Percentiles rank a stretch among this genome's conserved stretches.
Conservation (phyloP, 2,113 vertebrate genomes). For the Etheostoma cragini region DNA sequence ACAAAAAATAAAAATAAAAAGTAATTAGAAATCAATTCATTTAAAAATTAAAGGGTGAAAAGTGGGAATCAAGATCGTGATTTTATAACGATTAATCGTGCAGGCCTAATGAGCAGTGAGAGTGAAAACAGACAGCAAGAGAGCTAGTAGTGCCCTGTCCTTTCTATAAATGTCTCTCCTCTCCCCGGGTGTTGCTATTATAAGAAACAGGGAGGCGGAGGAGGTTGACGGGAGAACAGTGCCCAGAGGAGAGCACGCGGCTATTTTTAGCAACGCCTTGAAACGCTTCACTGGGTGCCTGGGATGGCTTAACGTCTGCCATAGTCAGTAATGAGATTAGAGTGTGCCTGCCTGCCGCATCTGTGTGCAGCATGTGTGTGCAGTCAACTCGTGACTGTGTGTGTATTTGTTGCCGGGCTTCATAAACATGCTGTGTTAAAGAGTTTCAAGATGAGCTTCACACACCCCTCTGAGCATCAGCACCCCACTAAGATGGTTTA, state of each 20-base stretch:
- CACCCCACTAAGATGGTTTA: conserved; percentile 8
- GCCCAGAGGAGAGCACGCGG: conserved; percentile 49
- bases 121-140: conserved; percentile 54
- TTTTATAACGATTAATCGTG: too few species aligned
- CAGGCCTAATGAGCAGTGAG: conserved; percentile 20
- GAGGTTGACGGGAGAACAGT: conserved; percentile 57
- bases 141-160: conserved; percentile 50
- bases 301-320: conserved; percentile 57
- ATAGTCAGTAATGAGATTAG: conserved; percentile 63
- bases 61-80: too few species aligned
- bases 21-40: too few species aligned
- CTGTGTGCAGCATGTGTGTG: conserved; percentile 19
- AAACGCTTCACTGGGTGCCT: conserved; percentile 60
- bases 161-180: conserved; percentile 70
- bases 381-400: background rate
- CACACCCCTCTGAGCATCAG: background rate
- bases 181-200: conserved; percentile 76
- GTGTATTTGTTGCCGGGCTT: conserved; percentile 1
- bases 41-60: too few species aligned
- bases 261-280: conserved; percentile 78
- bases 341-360: conserved; percentile 15
- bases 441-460: conserved; percentile 6
- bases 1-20: too few species aligned
- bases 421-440: conserved; percentile 5
- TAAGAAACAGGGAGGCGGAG: conserved; percentile 67